phyloP scores from a whole-genome alignment of 2,113 vertebrate species.

The Eidolon helvum region DNA sequence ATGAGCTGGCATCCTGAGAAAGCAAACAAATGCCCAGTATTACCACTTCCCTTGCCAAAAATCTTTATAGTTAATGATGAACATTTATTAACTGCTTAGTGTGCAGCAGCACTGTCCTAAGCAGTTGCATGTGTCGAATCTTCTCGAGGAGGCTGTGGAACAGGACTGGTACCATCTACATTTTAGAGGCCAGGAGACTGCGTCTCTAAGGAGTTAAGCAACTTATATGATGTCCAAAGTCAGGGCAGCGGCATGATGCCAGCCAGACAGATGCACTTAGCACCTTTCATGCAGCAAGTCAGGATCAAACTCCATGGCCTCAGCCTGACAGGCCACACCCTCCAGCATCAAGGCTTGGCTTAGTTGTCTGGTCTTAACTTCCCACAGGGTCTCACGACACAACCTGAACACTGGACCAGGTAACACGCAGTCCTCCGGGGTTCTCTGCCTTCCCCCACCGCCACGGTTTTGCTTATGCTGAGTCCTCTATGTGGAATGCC shows the following conservation, averaged over 20 bases:
- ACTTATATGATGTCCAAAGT: not conserved
- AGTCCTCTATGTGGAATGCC: not conserved
- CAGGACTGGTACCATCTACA: not conserved
- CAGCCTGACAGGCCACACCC: not conserved
- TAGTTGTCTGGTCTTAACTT: not conserved
- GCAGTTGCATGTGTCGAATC: not conserved
- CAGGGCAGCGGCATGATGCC: not conserved
- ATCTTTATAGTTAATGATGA: not conserved
- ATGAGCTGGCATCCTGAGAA: not conserved
- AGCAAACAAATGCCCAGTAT: not conserved
- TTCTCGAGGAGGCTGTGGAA: not conserved
- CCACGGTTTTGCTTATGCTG: not conserved
- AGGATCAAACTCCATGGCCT: not conserved
- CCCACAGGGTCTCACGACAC: not conserved
- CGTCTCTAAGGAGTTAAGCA: not conserved
- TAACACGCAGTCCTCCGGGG: rapidly evolving
- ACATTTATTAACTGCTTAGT: not conserved
- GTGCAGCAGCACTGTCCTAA: too few relatives aligned
- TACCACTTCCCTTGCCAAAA: not conserved
- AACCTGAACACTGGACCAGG: not conserved
- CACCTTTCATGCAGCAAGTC: not conserved
- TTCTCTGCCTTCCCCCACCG: not conserved
- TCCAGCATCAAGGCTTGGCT: not conserved
- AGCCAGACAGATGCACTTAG: too few relatives aligned
- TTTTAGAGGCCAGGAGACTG: not conserved